Percentiles rank a stretch among this genome's conserved stretches.
phyloP scores from a whole-genome alignment of 2,797 vertebrate genomes.

The Acanthornis magna region DNA sequence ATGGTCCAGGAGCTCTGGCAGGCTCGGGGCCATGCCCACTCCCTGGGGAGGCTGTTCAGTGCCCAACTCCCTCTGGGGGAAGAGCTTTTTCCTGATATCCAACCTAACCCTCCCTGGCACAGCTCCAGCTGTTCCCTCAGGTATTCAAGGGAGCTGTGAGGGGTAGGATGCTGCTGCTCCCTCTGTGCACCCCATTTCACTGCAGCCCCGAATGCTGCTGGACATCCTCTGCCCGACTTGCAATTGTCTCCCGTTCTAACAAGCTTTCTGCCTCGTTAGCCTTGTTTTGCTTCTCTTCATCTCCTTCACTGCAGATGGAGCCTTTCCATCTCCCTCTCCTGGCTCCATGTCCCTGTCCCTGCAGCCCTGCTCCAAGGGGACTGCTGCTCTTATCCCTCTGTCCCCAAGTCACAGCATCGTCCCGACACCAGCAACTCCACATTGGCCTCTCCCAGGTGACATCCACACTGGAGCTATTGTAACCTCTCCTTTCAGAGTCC shows the following conservation, averaged over 20 bases:
- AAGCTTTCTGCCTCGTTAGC: not conserved
- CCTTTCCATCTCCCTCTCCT: slow-evolving; percentile 3
- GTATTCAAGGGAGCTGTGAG: not conserved
- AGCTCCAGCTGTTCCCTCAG: not conserved
- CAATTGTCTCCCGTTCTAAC: not conserved
- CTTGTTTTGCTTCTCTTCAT: not conserved
- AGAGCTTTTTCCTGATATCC: not conserved
- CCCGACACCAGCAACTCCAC: not conserved
- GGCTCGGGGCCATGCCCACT: not conserved
- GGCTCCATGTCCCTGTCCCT: not conserved
- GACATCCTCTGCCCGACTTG: not conserved
- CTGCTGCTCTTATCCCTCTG: not conserved
- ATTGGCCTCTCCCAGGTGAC: not conserved
- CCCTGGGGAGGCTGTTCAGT: not conserved
- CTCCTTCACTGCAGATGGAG: not conserved
- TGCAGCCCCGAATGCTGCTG: not conserved
- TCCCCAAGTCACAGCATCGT: not conserved
- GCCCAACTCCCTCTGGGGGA: not conserved
- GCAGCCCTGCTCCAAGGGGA: not conserved
- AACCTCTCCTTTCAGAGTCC: not conserved
- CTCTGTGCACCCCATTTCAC: not conserved
- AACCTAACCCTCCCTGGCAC: not conserved
- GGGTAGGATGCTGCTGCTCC: not conserved
- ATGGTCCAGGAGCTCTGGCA: not conserved
- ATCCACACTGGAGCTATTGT: not conserved